Percentiles rank a stretch among this genome's conserved stretches.
phyloP scores from a whole-genome alignment of 1,140 invertebrate genomes.

The Trachelipus rathkii region DNA sequence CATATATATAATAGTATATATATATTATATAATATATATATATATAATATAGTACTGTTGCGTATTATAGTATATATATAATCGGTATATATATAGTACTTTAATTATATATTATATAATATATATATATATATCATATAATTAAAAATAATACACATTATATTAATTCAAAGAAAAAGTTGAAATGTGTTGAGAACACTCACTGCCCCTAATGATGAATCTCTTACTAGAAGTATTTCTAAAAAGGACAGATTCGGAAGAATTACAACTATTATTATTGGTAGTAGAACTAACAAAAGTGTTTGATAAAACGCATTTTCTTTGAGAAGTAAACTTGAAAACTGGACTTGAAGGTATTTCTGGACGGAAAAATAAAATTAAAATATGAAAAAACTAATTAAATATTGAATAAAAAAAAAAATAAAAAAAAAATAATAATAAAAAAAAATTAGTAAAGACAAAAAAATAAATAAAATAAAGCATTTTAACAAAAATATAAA shows the following conservation, averaged over 20 bases:
- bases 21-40: neutral
- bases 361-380: neutral
- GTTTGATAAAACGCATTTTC: neutral
- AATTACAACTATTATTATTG: neutral
- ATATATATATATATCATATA: neutral
- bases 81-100: neutral
- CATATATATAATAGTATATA: neutral
- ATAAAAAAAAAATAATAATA: no score
- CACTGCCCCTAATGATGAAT: conserved; percentile 7
- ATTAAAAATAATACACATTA: no score
- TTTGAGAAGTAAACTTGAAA: neutral
- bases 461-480: no score
- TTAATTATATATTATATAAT: neutral
- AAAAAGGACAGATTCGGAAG: neutral
- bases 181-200: neutral
- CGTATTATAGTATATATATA: neutral
- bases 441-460: no score
- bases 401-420: no score
- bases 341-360: neutral
- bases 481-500: no score
- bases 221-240: neutral
- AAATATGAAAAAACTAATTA: no score
- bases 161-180: neutral
- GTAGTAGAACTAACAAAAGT: neutral
- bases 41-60: no score